A percentile compares a stretch with the other conserved stretches of the same genome.
These are phyloP conservation scores for Gymnobelideus leadbeateri DNA, from an alignment of 2,113 vertebrate species.

Conservation along the genomic window DNA sequence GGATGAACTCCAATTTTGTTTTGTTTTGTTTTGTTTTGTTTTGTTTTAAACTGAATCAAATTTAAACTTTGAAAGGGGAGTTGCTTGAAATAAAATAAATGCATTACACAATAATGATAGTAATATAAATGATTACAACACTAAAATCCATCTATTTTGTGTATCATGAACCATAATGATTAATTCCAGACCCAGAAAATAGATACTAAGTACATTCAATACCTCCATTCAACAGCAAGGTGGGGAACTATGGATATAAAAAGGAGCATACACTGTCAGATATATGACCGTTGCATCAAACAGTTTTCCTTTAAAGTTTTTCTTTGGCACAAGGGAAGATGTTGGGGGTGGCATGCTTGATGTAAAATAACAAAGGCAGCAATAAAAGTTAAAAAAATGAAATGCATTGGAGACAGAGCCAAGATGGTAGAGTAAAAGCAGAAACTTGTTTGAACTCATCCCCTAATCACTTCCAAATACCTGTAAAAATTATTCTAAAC, in stretches of 20 bases:
- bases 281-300: neutral
- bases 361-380: neutral
- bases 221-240: neutral
- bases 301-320: neutral
- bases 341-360: neutral
- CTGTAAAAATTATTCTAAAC: too few species aligned
- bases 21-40: neutral
- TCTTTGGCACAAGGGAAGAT: neutral
- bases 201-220: neutral
- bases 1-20: conserved; percentile 10
- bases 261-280: neutral
- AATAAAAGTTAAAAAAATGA: neutral
- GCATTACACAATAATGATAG: neutral
- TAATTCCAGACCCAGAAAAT: neutral
- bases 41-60: conserved; percentile 17
- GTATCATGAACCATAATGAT: neutral
- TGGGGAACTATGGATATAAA: neutral
- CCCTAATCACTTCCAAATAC: too few species aligned
- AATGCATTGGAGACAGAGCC: neutral
- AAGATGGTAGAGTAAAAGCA: too few species aligned
- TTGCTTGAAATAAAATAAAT: neutral
- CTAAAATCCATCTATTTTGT: neutral
- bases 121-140: neutral
- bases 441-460: too few species aligned
- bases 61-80: neutral